phyloP scores from a whole-genome alignment of 92 coral and sea anemone species.

The Palythoa caribaeorum region DNA sequence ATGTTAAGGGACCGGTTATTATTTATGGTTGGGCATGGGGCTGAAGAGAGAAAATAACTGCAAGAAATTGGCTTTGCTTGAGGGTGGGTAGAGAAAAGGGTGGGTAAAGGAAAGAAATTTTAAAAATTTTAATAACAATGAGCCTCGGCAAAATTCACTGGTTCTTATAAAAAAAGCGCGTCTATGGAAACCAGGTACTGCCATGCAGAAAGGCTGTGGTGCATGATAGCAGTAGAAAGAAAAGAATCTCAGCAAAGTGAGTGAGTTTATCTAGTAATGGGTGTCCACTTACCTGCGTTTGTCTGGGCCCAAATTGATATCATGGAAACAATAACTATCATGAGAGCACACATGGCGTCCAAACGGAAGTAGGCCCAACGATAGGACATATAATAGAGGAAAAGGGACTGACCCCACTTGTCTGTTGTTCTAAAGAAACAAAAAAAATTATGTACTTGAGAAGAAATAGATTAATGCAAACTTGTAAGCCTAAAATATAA shows the following conservation, averaged over 20 bases:
- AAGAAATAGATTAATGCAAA: neutral
- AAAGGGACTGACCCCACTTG: conserved; percentile 20
- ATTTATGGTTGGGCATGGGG: no score
- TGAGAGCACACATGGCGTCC: neutral
- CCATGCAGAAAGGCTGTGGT: no score
- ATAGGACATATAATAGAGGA: conserved; percentile 12
- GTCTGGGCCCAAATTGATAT: conserved; percentile 30
- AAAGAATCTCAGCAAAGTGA: neutral
- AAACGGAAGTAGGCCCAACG: conserved; percentile 12
- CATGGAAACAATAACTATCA: conserved; percentile 12
- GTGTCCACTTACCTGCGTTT: conserved; percentile 6
- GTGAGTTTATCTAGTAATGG: neutral
- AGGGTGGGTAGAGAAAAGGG: no score
- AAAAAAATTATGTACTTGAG: neutral
- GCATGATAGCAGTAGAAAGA: no score
- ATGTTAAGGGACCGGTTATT: no score
- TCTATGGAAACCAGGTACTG: no score
- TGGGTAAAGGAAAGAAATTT: no score
- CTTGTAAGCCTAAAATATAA: neutral
- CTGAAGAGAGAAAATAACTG: no score
- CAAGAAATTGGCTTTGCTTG: no score
- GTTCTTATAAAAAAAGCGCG: no score
- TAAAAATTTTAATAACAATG: no score
- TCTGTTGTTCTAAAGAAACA: conserved; percentile 22
- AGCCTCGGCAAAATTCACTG: no score